phyloP scores from a whole-genome alignment of 2,113 vertebrate genomes.

The Macaca mulatta region DNA sequence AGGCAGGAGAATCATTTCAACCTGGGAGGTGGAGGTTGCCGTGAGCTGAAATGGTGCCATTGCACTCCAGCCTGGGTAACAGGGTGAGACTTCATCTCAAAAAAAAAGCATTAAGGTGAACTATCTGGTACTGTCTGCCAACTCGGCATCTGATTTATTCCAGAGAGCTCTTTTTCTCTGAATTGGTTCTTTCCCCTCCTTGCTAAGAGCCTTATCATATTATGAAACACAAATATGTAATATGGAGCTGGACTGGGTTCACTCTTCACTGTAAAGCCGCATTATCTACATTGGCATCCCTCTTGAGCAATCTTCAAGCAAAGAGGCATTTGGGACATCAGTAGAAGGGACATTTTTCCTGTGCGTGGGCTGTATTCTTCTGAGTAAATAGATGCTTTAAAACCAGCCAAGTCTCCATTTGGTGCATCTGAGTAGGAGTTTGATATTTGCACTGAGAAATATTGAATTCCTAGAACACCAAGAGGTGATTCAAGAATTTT shows the following conservation, averaged over 20 bases:
- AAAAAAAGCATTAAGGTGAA: neutral
- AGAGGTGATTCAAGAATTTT: slow-evolving; percentile 64
- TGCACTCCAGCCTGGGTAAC: too few species aligned
- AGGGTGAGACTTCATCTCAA: too few species aligned
- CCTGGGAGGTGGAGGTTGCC: too few species aligned
- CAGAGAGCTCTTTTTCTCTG: neutral
- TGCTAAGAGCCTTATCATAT: neutral
- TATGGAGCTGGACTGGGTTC: neutral
- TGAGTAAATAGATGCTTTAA: slow-evolving; percentile 47
- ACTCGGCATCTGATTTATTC: neutral
- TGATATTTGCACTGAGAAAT: slow-evolving; percentile 66
- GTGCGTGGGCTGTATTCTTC: slow-evolving; percentile 2
- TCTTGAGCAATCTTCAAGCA: neutral
- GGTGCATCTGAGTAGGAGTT: slow-evolving; percentile 53
- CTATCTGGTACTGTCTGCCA: neutral
- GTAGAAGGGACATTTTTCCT: neutral
- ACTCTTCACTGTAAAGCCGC: neutral
- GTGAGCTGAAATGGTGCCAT: too few species aligned
- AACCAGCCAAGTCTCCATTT: slow-evolving; percentile 59
- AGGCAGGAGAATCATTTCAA: too few species aligned
- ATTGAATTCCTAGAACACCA: slow-evolving; percentile 65
- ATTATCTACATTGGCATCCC: neutral
- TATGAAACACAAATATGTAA: neutral
- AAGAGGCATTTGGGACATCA: slow-evolving; percentile 38
- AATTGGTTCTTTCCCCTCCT: neutral